Conservation (phyloP, 2,797 vertebrate genomes). For the Lophotriccus pileatus region DNA sequence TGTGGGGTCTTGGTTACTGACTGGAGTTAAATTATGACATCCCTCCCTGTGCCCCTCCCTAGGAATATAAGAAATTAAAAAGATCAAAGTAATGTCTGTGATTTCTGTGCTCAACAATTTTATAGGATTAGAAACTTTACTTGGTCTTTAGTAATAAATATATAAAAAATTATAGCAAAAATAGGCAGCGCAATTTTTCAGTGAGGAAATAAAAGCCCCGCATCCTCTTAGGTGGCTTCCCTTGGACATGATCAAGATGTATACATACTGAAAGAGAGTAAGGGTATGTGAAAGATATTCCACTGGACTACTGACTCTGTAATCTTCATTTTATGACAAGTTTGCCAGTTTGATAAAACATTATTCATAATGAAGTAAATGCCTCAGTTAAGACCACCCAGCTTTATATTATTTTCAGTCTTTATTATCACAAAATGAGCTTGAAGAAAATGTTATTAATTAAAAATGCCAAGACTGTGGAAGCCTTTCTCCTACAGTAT, state of each 20-base stretch:
- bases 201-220: background rate
- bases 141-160: background rate
- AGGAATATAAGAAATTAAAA: background rate
- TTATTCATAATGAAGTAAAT: background rate
- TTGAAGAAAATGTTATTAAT: background rate
- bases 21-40: background rate
- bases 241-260: background rate
- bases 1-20: background rate
- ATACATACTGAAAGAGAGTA: background rate
- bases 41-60: fast-evolving
- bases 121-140: background rate
- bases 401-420: background rate
- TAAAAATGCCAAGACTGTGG: background rate
- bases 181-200: background rate
- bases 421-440: background rate
- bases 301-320: background rate
- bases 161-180: background rate
- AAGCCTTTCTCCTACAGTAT: background rate
- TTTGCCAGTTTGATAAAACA: background rate
- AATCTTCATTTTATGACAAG: background rate
- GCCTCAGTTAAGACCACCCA: background rate
- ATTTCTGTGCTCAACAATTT: background rate
- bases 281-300: background rate
- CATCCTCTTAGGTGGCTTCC: background rate
- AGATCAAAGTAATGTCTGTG: background rate